Evolutionary conservation across 2,113 vertebrate genomes (phyloP), one percentile per base, ranked within the genome.

Genomic region (Sitta europaea): DNA sequence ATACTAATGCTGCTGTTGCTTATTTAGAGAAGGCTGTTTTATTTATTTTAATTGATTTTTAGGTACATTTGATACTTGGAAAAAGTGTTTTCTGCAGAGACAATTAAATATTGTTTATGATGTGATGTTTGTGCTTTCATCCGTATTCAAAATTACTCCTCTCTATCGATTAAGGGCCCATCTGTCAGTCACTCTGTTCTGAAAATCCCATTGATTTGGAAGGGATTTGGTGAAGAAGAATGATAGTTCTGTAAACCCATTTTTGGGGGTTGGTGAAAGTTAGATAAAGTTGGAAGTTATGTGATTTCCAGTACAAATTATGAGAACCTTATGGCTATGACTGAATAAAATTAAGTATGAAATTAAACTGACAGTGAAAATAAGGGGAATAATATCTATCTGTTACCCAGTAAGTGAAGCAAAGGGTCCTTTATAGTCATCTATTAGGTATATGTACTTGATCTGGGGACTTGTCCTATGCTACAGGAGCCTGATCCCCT

Each of bases 151-250:
- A 91, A 88, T 85, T 79, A 70, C 21, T 38, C 7, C 21, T 68
- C n/a, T 28, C 5, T 86, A 85, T 93, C 18, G 63, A 94, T 88
- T 79, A 88, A 31, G 29, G 19, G 2, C 6, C 20, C 29, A 62
- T 59, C 58, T 84, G 28, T 79, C 91, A 88, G 48, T 90, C 47
- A 71, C 15, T 86, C 38, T 62, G 27, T 51, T 86, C 51, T 88
- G 78, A 96, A 96, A 92, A 92, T 92, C 63, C 51, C 55, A 80
- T 79, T 90, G 92, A 91, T 95, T 96, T 92, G 45, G 74, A 81
- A 92, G 40, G 48, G 47, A 86, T 90, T 84, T 95, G 59, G 27
- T 36, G 67, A 59, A 88, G 72, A 33, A 93, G 74, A 92, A 73
- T 79, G 36, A 62, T 58, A 73, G 71, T 38, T 90, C 36, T 91